Conservation (phyloP, 2,888 invertebrate species). For the Drosophila algonquin region DNA sequence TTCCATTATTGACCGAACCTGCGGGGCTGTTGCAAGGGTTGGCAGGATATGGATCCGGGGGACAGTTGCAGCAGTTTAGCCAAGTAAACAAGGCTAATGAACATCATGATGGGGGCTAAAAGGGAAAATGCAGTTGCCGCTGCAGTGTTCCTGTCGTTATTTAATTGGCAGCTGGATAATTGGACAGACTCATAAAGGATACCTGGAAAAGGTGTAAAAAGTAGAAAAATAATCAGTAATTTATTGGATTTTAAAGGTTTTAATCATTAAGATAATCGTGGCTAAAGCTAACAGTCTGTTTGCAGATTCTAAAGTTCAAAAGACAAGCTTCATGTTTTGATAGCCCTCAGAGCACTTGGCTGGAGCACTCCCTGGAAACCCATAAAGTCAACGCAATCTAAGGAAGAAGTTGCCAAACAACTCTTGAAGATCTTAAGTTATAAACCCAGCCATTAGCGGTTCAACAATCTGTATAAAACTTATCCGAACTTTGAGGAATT, state of each 20-base stretch:
- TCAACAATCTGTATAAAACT: not conserved
- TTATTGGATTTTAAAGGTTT: too few relatives aligned
- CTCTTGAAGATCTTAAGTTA: not conserved
- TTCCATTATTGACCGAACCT: slow-evolving; percentile 42
- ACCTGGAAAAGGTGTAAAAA: not conserved
- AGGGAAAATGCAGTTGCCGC: slow-evolving; percentile 8
- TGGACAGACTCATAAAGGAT: not conserved
- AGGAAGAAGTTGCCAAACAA: not conserved
- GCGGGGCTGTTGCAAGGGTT: slow-evolving; percentile 2
- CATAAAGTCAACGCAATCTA: not conserved
- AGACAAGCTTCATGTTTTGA: not conserved
- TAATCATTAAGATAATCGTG: too few relatives aligned
- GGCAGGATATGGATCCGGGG: not conserved
- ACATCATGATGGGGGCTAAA: slow-evolving; percentile 11
- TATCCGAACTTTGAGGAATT: not conserved
- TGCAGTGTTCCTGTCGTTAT: slow-evolving; percentile 12
- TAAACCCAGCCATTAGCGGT: not conserved
- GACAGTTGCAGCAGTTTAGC: slow-evolving; percentile 44
- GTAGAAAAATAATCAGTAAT: too few relatives aligned
- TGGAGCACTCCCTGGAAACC: not conserved
- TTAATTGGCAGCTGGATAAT: slow-evolving; percentile 20
- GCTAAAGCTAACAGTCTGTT: not conserved
- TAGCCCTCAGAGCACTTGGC: not conserved
- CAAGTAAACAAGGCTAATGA: slow-evolving; percentile 43
- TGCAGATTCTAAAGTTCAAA: too few relatives aligned